Percentiles rank a stretch among this genome's conserved stretches.
Conservation (phyloP, 2,888 invertebrate species). For the Eumacrocentrus americanus region DNA sequence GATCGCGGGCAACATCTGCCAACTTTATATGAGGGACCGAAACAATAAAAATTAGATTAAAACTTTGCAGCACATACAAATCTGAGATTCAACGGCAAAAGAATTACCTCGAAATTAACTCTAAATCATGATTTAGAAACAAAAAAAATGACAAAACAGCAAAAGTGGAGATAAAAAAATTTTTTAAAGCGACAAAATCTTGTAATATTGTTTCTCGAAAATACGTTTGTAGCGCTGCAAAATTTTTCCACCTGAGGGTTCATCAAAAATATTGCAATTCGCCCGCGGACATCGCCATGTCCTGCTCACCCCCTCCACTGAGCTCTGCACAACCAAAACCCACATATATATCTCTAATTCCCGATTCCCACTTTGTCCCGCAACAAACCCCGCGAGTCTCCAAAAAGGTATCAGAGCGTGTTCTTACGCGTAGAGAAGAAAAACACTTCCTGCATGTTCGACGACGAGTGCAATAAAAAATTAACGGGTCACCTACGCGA, state of each 20-base stretch:
- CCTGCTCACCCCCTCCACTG: slow-evolving; percentile 45
- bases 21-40: slow-evolving; percentile 10
- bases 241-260: slow-evolving; percentile 23
- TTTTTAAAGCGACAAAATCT: no score
- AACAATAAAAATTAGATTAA: slow-evolving; percentile 31
- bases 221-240: slow-evolving; percentile 7
- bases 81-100: slow-evolving; percentile 4
- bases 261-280: slow-evolving; percentile 33
- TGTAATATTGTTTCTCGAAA: no score
- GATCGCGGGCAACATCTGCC: not conserved
- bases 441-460: slow-evolving; percentile 58
- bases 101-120: not conserved
- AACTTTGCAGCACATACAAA: slow-evolving; percentile 20
- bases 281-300: slow-evolving; percentile 42
- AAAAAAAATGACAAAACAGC: no score
- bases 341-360: not conserved
- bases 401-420: slow-evolving; percentile 6
- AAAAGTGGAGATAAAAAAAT: no score
- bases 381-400: slow-evolving; percentile 39
- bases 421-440: slow-evolving; percentile 40
- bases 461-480: slow-evolving; percentile 45
- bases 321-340: slow-evolving; percentile 21
- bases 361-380: slow-evolving; percentile 24
- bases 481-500: slow-evolving; percentile 52
- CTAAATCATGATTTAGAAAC: no score